Evolutionary conservation across 2,797 vertebrate species (phyloP).

Genomic region (Neomorphus geoffroyi): DNA sequence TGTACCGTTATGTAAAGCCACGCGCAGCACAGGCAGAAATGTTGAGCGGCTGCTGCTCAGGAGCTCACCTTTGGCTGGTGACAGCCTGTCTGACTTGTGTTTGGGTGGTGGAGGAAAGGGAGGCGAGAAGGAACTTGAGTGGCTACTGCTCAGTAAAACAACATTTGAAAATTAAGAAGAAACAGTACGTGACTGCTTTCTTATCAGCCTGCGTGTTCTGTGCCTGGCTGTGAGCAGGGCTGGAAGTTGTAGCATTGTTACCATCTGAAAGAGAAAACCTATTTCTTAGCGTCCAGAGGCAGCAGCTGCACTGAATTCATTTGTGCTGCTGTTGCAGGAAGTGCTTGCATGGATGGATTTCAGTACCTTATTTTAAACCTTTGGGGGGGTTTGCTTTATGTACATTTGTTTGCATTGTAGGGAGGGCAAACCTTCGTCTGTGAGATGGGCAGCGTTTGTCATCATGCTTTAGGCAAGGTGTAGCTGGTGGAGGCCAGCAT

Average conservation of each 20-base stretch:
- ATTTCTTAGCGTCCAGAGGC: not conserved
- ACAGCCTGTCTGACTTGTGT: not conserved
- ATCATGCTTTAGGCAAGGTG: not conserved
- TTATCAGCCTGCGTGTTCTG: not conserved
- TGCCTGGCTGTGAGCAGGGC: not conserved
- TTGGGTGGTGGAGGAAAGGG: not conserved
- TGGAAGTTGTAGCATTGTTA: not conserved
- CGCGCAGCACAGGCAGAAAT: not conserved
- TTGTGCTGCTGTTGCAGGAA: not conserved
- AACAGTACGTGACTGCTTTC: not conserved
- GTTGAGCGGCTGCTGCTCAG: not conserved
- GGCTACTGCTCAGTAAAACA: not conserved
- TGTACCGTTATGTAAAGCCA: not conserved
- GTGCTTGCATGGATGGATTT: not conserved
- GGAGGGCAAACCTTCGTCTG: not conserved
- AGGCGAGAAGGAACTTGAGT: not conserved
- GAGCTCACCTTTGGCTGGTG: not conserved
- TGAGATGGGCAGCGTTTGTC: not conserved
- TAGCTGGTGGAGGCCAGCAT: not conserved
- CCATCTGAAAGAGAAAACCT: not conserved
- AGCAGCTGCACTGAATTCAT: not conserved
- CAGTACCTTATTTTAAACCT: fast-evolving
- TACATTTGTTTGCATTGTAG: not conserved
- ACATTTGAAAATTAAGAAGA: not conserved
- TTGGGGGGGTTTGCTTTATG: not conserved